Conservation (phyloP, 2,797 vertebrate species). For the Pangasius djambal region DNA sequence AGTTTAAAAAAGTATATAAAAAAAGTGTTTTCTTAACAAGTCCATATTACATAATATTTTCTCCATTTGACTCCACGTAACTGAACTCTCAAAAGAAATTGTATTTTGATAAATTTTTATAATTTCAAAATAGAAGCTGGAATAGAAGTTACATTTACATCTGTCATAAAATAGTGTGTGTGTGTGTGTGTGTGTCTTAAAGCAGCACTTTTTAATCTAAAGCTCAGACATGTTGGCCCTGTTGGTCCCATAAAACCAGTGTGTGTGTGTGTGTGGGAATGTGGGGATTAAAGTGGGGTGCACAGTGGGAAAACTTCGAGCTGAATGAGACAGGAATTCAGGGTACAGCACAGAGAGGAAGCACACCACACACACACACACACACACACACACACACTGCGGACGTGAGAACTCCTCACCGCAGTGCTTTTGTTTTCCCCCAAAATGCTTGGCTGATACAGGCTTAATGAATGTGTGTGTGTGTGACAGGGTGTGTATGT, state of each 20-base stretch:
- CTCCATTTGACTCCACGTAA: background rate
- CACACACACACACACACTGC: conserved; percentile 56
- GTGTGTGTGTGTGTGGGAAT: background rate
- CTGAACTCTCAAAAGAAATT: background rate
- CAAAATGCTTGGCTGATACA: conserved; percentile 31
- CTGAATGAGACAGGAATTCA: conserved; percentile 31
- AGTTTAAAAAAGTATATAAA: background rate
- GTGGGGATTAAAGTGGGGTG: conserved; percentile 59
- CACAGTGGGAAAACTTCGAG: conserved; percentile 46
- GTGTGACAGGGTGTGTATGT: conserved; percentile 64
- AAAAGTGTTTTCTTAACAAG: background rate
- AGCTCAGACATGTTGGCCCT: background rate
- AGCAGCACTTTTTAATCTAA: background rate
- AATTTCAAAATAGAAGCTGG: background rate
- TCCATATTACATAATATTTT: background rate
- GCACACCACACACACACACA: conserved; percentile 50
- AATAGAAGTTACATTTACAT: background rate
- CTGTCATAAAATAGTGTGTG: background rate
- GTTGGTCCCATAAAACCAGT: background rate
- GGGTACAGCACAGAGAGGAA: conserved; percentile 26
- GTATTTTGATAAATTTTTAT: background rate
- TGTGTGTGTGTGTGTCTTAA: background rate
- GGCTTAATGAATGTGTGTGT: conserved; percentile 50
- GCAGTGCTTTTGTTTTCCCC: conserved; percentile 32
- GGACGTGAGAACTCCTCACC: conserved; percentile 29